A percentile compares a stretch with the other conserved stretches of the same genome.
Evolutionary conservation across 2,113 vertebrate species (phyloP).

Genomic region (Pontoporia blainvillei): DNA sequence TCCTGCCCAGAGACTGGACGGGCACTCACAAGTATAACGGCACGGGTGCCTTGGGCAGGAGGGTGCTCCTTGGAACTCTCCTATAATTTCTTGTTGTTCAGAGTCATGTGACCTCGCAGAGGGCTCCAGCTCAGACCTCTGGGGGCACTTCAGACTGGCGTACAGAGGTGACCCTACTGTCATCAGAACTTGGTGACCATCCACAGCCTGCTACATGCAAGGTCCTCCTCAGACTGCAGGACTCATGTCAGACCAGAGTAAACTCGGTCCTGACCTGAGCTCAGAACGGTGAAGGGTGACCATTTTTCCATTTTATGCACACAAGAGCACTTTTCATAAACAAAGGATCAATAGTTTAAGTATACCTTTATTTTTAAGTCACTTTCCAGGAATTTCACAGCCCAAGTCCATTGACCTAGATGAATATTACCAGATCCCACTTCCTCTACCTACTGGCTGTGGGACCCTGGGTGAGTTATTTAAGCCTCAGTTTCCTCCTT

Average conservation of each 20-base stretch:
- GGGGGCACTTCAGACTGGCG: background rate
- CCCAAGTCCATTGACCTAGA: background rate
- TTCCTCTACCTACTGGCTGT: background rate
- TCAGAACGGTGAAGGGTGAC: background rate
- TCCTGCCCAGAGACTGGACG: background rate
- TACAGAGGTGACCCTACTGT: background rate
- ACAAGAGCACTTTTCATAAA: background rate
- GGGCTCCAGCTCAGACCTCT: background rate
- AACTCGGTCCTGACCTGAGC: background rate
- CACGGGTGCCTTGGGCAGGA: background rate
- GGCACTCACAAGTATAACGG: background rate
- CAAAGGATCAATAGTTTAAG: too few species aligned
- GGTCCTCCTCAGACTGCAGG: background rate
- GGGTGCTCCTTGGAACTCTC: background rate
- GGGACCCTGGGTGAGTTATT: background rate
- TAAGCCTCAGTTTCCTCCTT: background rate
- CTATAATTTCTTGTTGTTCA: background rate
- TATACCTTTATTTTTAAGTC: background rate
- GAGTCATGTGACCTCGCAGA: background rate
- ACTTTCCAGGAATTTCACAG: background rate
- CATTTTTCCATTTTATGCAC: background rate
- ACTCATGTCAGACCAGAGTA: background rate
- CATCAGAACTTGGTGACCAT: background rate
- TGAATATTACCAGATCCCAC: background rate
- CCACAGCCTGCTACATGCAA: background rate